These are phyloP conservation scores for Chelonus formosanus DNA, from an alignment of 2,888 invertebrate genomes.

Conservation along the genomic window DNA sequence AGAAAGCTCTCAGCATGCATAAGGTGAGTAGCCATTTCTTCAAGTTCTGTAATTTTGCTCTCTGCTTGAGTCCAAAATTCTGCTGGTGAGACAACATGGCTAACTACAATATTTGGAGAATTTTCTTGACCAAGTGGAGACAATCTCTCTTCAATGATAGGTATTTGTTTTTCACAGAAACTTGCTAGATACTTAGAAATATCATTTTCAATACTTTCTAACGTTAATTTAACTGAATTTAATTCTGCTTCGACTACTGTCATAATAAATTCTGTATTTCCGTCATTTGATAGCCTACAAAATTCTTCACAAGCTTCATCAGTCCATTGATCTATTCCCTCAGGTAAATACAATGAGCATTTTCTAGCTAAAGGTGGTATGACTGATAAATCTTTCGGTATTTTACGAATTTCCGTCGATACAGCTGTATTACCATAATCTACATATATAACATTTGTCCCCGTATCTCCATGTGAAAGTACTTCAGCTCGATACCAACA, in stretches of 20 bases:
- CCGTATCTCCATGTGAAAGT: slow-evolving; percentile 69
- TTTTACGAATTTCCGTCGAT: slow-evolving; percentile 69
- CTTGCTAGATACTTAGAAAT: slow-evolving; percentile 29
- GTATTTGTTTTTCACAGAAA: slow-evolving; percentile 27
- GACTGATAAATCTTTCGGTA: slow-evolving; percentile 70
- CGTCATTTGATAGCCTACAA: slow-evolving; percentile 61
- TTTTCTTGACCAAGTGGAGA: slow-evolving; percentile 58
- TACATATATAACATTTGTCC: slow-evolving; percentile 72
- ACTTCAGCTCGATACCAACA: slow-evolving; percentile 76
- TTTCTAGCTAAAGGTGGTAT: slow-evolving; percentile 73
- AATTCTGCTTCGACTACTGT: slow-evolving; percentile 70
- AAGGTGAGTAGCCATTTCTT: slow-evolving; percentile 71
- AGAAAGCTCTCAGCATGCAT: slow-evolving; percentile 69
- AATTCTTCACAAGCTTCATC: slow-evolving; percentile 60
- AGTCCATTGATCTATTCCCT: slow-evolving; percentile 65
- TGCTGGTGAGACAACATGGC: slow-evolving; percentile 50
- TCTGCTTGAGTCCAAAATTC: slow-evolving; percentile 62
- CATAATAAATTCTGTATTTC: slow-evolving; percentile 67
- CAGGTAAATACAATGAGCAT: slow-evolving; percentile 69
- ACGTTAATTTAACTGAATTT: slow-evolving; percentile 68
- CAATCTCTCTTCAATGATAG: slow-evolving; percentile 49
- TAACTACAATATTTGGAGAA: slow-evolving; percentile 47
- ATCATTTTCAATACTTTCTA: slow-evolving; percentile 15
- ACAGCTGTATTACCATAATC: slow-evolving; percentile 77
- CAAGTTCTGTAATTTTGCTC: slow-evolving; percentile 67